phyloP scores from a whole-genome alignment of 2,113 vertebrate species.

The Urocolius indicus region DNA sequence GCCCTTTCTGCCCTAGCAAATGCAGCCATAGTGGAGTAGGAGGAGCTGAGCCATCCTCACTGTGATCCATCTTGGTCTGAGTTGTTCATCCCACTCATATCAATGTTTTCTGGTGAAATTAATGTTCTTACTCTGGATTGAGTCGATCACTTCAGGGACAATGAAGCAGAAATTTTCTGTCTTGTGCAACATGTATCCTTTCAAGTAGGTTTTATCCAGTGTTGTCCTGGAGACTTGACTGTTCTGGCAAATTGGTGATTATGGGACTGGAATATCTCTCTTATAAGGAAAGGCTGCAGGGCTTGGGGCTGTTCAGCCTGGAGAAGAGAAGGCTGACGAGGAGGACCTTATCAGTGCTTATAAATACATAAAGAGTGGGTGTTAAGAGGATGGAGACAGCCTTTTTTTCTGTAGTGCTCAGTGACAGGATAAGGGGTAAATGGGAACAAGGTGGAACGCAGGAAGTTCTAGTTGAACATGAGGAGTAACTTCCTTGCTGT shows the following conservation, averaged over 20 bases:
- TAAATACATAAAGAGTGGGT: too few relatives aligned
- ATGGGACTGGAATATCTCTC: too few relatives aligned
- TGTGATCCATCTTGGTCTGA: background rate
- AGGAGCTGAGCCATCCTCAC: background rate
- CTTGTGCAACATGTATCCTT: background rate
- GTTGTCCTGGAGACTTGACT: background rate
- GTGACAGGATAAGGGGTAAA: too few relatives aligned
- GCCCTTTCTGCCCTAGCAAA: background rate
- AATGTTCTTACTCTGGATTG: background rate
- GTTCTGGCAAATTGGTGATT: background rate
- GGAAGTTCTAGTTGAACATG: too few relatives aligned
- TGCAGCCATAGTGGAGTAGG: background rate
- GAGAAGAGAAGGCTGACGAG: too few relatives aligned
- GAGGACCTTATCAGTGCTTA: too few relatives aligned
- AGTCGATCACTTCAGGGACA: constrained; percentile 29
- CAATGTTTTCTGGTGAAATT: background rate
- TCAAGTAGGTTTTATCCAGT: background rate
- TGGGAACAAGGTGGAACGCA: too few relatives aligned
- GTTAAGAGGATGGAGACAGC: too few relatives aligned
- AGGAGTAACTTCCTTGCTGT: too few relatives aligned
- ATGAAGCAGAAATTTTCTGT: constrained; percentile 4
- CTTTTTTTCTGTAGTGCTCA: too few relatives aligned
- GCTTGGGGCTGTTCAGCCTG: too few relatives aligned
- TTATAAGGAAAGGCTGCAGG: too few relatives aligned
- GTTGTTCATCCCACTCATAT: background rate